A percentile compares a stretch with the other conserved stretches of the same genome.
Conservation (phyloP, 2,888 invertebrate genomes). For the Ceriagrion tenellum region DNA sequence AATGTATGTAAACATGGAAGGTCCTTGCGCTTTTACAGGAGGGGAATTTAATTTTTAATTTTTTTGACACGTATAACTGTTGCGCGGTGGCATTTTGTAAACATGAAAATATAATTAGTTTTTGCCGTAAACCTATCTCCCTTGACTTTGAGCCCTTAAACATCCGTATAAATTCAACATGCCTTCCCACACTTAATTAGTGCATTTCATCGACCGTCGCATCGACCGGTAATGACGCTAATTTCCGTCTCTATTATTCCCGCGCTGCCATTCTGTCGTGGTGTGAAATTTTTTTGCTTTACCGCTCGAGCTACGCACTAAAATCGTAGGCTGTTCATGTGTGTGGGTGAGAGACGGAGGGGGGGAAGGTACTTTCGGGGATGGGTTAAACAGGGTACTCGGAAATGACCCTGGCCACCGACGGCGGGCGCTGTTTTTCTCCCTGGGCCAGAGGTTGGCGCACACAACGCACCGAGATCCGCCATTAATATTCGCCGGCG, state of each 20-base stretch:
- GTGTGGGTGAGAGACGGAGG: no score
- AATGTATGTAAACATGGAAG: no score
- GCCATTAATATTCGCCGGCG: conserved; percentile 24
- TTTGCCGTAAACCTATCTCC: not conserved
- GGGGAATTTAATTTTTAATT: no score
- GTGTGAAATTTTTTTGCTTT: not conserved
- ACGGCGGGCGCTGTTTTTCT: not conserved
- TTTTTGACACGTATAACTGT: no score
- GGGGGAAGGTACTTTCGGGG: not conserved
- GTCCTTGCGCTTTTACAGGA: no score
- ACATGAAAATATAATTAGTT: not conserved
- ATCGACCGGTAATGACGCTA: not conserved
- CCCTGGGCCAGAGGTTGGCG: not conserved
- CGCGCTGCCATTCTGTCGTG: not conserved
- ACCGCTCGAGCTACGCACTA: not conserved
- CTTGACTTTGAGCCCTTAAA: not conserved
- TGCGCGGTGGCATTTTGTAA: not conserved
- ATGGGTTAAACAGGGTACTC: not conserved
- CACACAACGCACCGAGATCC: not conserved
- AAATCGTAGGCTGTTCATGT: not conserved
- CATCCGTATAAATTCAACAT: not conserved
- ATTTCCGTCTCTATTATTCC: not conserved
- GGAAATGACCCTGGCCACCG: conserved; percentile 2
- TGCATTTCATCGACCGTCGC: not conserved
- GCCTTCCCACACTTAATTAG: not conserved